These are phyloP conservation scores for Myodes glareolus DNA, from an alignment of 2,113 vertebrate genomes.

Conservation along the genomic window DNA sequence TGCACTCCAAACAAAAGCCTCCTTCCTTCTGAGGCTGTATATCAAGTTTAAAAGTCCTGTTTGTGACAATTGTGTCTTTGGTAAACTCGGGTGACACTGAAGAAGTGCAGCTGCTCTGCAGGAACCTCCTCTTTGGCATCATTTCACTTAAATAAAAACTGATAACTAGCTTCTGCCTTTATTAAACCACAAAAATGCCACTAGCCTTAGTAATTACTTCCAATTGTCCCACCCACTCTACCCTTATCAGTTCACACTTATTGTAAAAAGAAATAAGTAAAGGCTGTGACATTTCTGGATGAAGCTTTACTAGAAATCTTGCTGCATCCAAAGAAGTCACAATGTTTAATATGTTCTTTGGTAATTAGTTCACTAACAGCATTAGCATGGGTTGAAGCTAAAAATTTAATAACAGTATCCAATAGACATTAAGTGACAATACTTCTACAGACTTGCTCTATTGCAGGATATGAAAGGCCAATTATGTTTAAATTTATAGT, in stretches of 20 bases:
- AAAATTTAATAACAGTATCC: slow-evolving; percentile 35
- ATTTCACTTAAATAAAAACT: slow-evolving; percentile 90
- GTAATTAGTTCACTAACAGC: slow-evolving; percentile 33
- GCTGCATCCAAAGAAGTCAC: slow-evolving; percentile 21
- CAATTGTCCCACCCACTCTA: slow-evolving; percentile 93
- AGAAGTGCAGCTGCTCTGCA: slow-evolving; percentile 89
- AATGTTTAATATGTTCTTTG: slow-evolving; percentile 30
- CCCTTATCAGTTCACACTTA: slow-evolving; percentile 92
- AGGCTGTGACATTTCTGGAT: slow-evolving; percentile 76
- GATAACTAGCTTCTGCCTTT: slow-evolving; percentile 89
- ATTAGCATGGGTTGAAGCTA: background rate
- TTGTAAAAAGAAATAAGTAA: slow-evolving; percentile 85
- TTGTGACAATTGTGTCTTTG: slow-evolving; percentile 90
- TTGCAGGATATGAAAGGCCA: background rate
- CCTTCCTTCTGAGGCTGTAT: slow-evolving; percentile 88
- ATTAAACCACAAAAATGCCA: slow-evolving; percentile 89
- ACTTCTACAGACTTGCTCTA: background rate
- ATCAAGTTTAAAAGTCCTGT: slow-evolving; percentile 90
- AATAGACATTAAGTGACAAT: slow-evolving; percentile 28
- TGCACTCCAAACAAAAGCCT: slow-evolving; percentile 93
- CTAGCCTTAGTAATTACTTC: slow-evolving; percentile 94
- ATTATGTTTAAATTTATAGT: slow-evolving; percentile 38
- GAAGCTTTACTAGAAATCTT: slow-evolving; percentile 73
- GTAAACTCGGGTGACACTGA: slow-evolving; percentile 91
- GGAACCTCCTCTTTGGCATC: slow-evolving; percentile 88